phyloP scores from a whole-genome alignment of 2,113 vertebrate species.

The Piprites chloris region DNA sequence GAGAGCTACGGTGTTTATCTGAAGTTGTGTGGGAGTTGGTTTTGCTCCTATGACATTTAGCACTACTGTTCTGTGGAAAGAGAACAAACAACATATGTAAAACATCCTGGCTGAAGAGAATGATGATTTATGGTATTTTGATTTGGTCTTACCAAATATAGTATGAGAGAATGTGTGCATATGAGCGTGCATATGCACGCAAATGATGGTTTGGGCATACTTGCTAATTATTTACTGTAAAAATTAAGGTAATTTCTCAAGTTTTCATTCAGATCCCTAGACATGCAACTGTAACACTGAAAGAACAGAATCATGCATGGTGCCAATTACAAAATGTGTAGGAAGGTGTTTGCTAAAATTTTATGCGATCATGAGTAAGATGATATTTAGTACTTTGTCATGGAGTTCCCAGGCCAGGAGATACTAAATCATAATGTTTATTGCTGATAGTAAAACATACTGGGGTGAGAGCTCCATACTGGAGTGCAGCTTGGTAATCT shows the following conservation, averaged over 20 bases:
- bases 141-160: background rate
- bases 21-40: background rate
- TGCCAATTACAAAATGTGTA: background rate
- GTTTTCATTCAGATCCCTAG: background rate
- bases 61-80: background rate
- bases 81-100: background rate
- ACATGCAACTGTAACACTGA: background rate
- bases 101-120: background rate
- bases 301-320: background rate
- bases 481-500: background rate
- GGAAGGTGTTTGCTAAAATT: background rate
- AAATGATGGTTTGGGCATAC: background rate
- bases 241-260: background rate
- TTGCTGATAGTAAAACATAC: background rate
- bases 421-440: background rate
- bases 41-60: constrained; percentile 24
- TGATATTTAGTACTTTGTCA: background rate
- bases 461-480: fast-evolving
- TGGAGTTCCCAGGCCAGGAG: background rate
- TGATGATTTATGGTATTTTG: background rate
- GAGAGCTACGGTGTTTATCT: background rate
- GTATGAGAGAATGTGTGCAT: background rate
- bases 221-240: background rate
- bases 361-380: background rate
- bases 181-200: background rate